These are phyloP conservation scores for Eriocheir sinensis DNA, from an alignment of 1,140 invertebrate species.

Conservation along the genomic window DNA sequence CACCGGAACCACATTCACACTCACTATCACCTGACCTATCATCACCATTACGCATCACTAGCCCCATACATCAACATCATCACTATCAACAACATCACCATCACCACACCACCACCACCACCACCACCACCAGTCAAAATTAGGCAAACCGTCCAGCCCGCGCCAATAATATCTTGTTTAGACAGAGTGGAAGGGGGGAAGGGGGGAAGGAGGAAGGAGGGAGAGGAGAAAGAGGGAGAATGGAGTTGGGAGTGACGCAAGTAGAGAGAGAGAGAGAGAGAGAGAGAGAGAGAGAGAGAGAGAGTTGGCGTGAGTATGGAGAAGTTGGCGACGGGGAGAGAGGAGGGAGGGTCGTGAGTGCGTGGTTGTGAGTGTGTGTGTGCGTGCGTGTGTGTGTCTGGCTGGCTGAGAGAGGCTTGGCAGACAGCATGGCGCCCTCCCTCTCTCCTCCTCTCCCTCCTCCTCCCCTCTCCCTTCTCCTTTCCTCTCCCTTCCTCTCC, in stretches of 20 bases:
- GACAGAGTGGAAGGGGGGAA: background rate
- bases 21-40: no score
- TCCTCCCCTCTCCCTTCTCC: background rate
- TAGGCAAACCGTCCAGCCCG: background rate
- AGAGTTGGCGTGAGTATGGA: no score
- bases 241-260: background rate
- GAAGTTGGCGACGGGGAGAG: no score
- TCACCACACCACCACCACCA: slow-evolving; percentile 39
- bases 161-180: background rate
- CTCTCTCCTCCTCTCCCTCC: background rate
- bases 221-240: background rate
- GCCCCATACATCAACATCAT: background rate
- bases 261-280: background rate
- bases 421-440: background rate
- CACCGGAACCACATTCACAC: no score
- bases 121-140: slow-evolving; percentile 18
- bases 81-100: background rate
- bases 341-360: no score
- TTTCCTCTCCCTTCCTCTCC: background rate
- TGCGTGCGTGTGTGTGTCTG: background rate
- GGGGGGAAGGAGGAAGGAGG: background rate
- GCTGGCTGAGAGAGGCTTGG: background rate
- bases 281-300: no score
- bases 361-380: background rate
- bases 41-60: background rate